These are phyloP conservation scores for Rhopalosiphum nymphaeae DNA, from an alignment of 2,888 invertebrate species.

Conservation along the genomic window DNA sequence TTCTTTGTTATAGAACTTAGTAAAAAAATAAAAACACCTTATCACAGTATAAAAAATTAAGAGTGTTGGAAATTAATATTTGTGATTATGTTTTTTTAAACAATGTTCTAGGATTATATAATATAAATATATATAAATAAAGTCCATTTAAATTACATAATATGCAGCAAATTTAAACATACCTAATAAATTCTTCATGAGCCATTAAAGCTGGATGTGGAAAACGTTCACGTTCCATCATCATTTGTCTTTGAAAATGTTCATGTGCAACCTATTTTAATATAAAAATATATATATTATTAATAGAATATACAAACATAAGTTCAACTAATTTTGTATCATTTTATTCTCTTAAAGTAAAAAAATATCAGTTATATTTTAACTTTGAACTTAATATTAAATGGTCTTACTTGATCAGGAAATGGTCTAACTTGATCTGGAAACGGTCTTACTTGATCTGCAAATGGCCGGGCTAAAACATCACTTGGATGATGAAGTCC, in stretches of 20 bases:
- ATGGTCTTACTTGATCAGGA: not conserved
- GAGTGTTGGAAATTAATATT: not conserved
- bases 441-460: constrained; percentile 76
- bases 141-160: not conserved
- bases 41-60: not conserved
- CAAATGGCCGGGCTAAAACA: constrained; percentile 83
- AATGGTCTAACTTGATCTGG: constrained; percentile 32
- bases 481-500: constrained; percentile 81
- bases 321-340: not conserved
- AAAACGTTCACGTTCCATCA: constrained; percentile 85
- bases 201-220: constrained; percentile 77
- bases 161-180: constrained; percentile 67
- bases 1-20: not conserved
- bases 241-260: constrained; percentile 86
- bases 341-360: not conserved
- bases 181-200: constrained; percentile 79
- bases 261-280: constrained; percentile 79
- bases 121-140: not conserved
- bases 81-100: not conserved
- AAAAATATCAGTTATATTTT: not conserved
- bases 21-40: not conserved
- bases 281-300: not conserved
- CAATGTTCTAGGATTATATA: not conserved
- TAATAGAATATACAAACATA: not conserved
- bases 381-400: not conserved